phyloP scores from a whole-genome alignment of 2,113 vertebrate genomes.

The Xiphophorus hellerii region DNA sequence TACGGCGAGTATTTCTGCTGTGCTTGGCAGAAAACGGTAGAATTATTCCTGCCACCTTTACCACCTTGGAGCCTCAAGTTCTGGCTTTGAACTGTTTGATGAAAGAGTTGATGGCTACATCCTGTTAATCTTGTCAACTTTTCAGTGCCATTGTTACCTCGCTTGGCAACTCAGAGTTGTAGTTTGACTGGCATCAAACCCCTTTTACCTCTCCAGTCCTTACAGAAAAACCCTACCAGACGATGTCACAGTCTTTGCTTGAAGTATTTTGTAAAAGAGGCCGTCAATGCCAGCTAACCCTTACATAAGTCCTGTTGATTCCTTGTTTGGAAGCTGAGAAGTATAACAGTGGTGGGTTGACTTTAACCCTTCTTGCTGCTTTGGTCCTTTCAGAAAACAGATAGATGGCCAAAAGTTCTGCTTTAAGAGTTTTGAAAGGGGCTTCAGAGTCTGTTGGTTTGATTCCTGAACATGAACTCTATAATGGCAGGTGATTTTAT shows the following conservation, averaged over 20 bases:
- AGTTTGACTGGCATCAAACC: not conserved
- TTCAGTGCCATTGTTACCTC: not conserved
- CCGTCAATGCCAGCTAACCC: too few relatives aligned
- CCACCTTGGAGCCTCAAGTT: too few relatives aligned
- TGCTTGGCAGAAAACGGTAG: not conserved
- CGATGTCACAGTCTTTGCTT: not conserved
- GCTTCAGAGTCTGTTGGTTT: not conserved
- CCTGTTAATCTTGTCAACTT: not conserved
- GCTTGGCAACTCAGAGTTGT: not conserved
- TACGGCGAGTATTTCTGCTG: not conserved
- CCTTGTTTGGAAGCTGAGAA: not conserved
- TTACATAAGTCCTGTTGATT: too few relatives aligned
- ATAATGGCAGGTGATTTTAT: too few relatives aligned
- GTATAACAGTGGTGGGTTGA: not conserved
- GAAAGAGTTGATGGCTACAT: too few relatives aligned
- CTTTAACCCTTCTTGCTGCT: not conserved
- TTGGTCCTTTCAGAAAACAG: not conserved
- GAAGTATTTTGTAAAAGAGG: not conserved
- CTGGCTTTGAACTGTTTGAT: too few relatives aligned
- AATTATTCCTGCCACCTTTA: not conserved
- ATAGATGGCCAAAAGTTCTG: not conserved
- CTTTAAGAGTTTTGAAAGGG: not conserved
- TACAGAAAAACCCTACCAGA: not conserved
- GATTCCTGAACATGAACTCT: too few relatives aligned
- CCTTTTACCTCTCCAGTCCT: not conserved